These are phyloP conservation scores for Pyrocephalus nanus DNA, from an alignment of 2,797 vertebrate species.

Conservation along the genomic window DNA sequence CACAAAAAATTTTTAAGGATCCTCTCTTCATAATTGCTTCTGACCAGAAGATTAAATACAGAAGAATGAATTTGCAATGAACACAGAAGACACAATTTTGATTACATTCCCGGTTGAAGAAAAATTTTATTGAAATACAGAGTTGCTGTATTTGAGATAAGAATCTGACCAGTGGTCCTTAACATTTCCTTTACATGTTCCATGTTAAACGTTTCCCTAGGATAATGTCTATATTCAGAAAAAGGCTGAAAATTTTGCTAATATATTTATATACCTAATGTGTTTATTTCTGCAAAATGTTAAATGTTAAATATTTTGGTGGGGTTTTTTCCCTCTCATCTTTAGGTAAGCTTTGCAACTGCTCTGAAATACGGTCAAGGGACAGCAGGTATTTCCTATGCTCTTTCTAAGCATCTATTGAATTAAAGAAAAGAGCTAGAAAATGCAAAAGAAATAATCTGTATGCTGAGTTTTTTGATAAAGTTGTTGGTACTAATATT, in stretches of 20 bases:
- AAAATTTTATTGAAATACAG: slow-evolving; percentile 15
- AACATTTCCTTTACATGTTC: background rate
- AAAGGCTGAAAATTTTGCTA: background rate
- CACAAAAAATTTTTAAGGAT: background rate
- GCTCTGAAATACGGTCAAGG: background rate
- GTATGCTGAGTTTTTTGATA: background rate
- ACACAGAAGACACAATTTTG: slow-evolving; percentile 3
- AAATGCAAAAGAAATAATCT: background rate
- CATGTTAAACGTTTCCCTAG: background rate
- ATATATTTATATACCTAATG: background rate
- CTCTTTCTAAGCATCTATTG: background rate
- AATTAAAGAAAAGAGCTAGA: background rate
- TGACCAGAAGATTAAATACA: slow-evolving; percentile 48
- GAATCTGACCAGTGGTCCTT: background rate
- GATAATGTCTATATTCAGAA: background rate
- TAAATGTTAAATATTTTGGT: background rate
- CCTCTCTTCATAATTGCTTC: slow-evolving; percentile 16
- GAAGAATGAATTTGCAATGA: slow-evolving; percentile 16
- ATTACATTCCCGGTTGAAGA: background rate
- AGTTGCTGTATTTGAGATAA: background rate
- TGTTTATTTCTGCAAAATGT: background rate
- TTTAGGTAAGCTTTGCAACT: background rate
- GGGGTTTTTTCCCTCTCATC: background rate
- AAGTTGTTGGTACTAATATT: background rate
- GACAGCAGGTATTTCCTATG: background rate